Evolutionary conservation across 2,797 vertebrate genomes (phyloP).

Genomic region (Pseudochromis fuscus): DNA sequence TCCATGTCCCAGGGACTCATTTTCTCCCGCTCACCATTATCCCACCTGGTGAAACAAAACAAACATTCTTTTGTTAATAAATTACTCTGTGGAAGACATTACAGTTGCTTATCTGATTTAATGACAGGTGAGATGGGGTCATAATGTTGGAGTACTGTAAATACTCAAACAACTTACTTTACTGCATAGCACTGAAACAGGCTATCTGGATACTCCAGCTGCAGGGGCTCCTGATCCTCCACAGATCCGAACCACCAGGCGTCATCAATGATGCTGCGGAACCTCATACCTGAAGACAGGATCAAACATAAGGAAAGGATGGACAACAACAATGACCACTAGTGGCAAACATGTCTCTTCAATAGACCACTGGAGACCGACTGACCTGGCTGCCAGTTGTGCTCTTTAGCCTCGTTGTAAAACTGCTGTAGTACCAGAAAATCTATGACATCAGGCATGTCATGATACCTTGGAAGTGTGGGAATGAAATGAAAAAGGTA

Average conservation of each 20-base stretch:
- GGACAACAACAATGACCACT: too few species aligned
- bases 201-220: slow-evolving; percentile 96
- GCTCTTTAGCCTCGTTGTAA: slow-evolving; percentile 97
- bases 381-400: slow-evolving; percentile 96
- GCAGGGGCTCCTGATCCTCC: slow-evolving; percentile 96
- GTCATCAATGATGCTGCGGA: slow-evolving; percentile 97
- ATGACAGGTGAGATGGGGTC: neutral
- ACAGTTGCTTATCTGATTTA: neutral
- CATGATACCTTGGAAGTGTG: slow-evolving; percentile 90
- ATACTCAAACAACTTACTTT: slow-evolving; percentile 83
- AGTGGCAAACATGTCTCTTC: neutral
- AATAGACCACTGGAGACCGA: neutral
- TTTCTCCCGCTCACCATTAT: slow-evolving; percentile 95
- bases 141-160: neutral
- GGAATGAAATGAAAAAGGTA: slow-evolving; percentile 9
- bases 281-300: slow-evolving; percentile 73
- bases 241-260: slow-evolving; percentile 99
- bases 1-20: slow-evolving; percentile 99
- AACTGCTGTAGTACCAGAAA: slow-evolving; percentile 98
- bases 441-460: slow-evolving; percentile 99
- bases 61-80: neutral
- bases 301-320: neutral
- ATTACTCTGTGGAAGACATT: neutral
- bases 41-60: slow-evolving; percentile 89
- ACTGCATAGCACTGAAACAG: slow-evolving; percentile 98